These are phyloP conservation scores for Dermochelys coriacea DNA, from an alignment of 2,797 vertebrate species.

Conservation along the genomic window DNA sequence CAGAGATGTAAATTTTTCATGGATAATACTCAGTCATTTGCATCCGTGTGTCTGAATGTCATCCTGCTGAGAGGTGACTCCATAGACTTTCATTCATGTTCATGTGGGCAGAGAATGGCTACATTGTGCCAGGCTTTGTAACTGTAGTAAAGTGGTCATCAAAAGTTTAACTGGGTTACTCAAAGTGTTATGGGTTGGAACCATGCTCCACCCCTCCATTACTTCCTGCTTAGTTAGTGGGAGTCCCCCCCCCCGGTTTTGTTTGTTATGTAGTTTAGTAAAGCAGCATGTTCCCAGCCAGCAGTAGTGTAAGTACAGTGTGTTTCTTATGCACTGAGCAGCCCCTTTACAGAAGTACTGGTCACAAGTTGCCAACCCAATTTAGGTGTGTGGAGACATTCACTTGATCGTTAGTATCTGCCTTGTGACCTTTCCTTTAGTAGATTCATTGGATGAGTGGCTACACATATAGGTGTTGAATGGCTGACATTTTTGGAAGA, in stretches of 20 bases:
- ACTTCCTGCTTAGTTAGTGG: neutral
- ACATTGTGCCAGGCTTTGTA: neutral
- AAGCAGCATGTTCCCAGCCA: neutral
- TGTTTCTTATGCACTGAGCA: neutral
- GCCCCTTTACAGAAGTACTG: too few species aligned
- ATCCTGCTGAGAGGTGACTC: conserved; percentile 36
- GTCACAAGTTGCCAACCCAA: neutral
- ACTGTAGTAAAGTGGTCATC: neutral
- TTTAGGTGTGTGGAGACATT: neutral
- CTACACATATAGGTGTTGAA: neutral
- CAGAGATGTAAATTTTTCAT: conserved; percentile 59
- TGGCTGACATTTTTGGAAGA: conserved; percentile 46
- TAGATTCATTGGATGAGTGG: neutral
- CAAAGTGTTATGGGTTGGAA: neutral
- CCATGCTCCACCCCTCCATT: neutral
- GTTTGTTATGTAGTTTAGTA: neutral
- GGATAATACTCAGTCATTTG: conserved; percentile 43
- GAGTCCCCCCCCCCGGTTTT: neutral
- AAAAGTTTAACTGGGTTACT: neutral
- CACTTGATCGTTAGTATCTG: conserved; percentile 50
- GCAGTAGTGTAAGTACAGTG: neutral
- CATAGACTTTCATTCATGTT: conserved; percentile 7
- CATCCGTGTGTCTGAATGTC: conserved; percentile 16
- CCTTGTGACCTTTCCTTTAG: conserved; percentile 63
- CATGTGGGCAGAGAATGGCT: neutral